These are phyloP conservation scores for Mimas tiliae DNA, from an alignment of 2,888 invertebrate species.

Conservation along the genomic window DNA sequence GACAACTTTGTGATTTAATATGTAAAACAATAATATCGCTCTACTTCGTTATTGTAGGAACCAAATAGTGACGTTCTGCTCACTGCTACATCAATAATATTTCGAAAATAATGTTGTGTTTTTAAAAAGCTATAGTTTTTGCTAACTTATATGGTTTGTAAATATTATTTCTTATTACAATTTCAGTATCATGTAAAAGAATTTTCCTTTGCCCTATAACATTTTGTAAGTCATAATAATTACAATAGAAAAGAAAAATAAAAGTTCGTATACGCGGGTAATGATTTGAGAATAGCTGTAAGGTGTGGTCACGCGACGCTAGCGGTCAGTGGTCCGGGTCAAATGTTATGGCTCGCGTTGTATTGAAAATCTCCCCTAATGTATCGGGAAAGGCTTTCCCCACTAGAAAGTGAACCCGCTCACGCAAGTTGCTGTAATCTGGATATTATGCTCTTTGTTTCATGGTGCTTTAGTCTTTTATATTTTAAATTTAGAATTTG, in stretches of 20 bases:
- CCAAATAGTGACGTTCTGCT: too few species aligned
- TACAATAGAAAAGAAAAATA: slow-evolving; percentile 4
- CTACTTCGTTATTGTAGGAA: too few species aligned
- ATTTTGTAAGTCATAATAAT: background rate
- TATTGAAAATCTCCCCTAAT: slow-evolving; percentile 7
- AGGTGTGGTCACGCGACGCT: slow-evolving; percentile 18
- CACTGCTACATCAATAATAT: background rate
- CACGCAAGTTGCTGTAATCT: background rate
- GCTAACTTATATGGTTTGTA: background rate
- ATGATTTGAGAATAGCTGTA: slow-evolving; percentile 10
- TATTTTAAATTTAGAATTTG: background rate
- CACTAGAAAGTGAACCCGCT: background rate
- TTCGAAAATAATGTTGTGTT: too few species aligned
- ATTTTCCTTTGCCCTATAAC: too few species aligned
- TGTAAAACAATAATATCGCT: too few species aligned
- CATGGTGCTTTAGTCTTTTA: background rate
- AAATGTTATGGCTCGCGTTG: slow-evolving; percentile 12
- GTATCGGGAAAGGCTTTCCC: slow-evolving; percentile 10
- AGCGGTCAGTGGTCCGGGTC: slow-evolving; percentile 19
- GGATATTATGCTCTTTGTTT: background rate
- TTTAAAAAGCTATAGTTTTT: background rate
- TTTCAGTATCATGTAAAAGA: background rate
- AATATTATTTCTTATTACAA: background rate
- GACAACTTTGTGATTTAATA: too few species aligned
- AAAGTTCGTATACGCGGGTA: background rate